These are phyloP conservation scores for Tethya wilhelma DNA, from an alignment of 37 sponge, comb jelly and placozoan genomes.

Conservation along the genomic window DNA sequence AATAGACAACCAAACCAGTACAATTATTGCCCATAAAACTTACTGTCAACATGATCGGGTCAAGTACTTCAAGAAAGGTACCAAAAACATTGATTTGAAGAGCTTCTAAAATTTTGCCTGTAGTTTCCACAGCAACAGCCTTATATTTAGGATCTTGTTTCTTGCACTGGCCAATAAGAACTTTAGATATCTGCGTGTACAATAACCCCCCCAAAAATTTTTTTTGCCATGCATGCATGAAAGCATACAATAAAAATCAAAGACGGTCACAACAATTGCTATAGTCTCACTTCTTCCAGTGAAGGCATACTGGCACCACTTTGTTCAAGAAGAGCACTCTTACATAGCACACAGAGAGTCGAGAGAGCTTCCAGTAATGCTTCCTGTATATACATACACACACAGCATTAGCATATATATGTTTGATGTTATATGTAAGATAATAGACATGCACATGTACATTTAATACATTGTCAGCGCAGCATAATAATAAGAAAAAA, in stretches of 20 bases:
- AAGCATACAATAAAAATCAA: background rate
- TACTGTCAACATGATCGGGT: constrained; percentile 15
- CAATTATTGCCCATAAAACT: background rate
- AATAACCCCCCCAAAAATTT: background rate
- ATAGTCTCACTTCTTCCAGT: background rate
- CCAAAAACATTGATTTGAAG: constrained; percentile 39
- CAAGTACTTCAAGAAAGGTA: constrained; percentile 24
- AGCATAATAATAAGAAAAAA: background rate
- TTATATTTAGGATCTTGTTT: constrained; percentile 29
- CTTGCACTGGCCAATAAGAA: constrained; percentile 58
- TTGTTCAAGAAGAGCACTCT: constrained; percentile 8
- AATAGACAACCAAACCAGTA: background rate
- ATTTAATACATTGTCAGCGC: background rate
- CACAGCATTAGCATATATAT: too few relatives aligned
- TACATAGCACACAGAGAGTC: constrained; percentile 42
- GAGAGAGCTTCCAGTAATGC: constrained; percentile 39
- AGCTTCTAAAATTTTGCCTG: constrained; percentile 32
- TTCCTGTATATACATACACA: too few relatives aligned
- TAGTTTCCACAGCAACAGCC: constrained; percentile 47
- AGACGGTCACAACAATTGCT: background rate
- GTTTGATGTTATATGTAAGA: too few relatives aligned
- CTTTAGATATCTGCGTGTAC: constrained; percentile 18
- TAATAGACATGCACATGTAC: background rate
- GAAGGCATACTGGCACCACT: background rate
- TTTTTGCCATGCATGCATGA: background rate